Conservation (phyloP, 2,888 invertebrate species). For the Sepioteuthis lessoniana region DNA sequence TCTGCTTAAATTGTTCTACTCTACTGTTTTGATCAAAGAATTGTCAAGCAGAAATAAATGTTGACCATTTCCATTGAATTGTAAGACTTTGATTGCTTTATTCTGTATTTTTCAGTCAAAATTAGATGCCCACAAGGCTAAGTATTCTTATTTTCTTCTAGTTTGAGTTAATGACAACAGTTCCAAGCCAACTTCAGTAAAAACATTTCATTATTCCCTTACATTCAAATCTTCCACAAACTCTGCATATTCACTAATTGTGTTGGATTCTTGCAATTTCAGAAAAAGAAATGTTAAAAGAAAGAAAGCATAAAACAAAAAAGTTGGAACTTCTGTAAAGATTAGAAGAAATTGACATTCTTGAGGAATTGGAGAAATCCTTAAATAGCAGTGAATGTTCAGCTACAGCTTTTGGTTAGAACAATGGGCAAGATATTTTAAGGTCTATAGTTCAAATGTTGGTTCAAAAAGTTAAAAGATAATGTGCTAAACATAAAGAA, state of each 20-base stretch:
- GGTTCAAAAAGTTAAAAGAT: not conserved
- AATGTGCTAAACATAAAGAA: no score
- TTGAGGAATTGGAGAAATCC: no score
- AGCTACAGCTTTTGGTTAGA: constrained; percentile 6
- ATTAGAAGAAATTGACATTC: not conserved
- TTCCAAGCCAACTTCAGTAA: not conserved
- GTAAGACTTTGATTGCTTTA: not conserved
- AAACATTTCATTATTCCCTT: constrained; percentile 33
- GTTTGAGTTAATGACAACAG: not conserved
- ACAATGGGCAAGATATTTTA: not conserved
- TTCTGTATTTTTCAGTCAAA: constrained; percentile 33
- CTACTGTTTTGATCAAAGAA: constrained; percentile 7
- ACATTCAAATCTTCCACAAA: not conserved
- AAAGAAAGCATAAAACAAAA: not conserved
- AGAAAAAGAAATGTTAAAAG: not conserved
- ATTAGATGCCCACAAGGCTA: not conserved
- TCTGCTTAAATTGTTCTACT: constrained; percentile 4
- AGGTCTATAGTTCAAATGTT: not conserved
- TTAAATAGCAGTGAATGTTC: not conserved
- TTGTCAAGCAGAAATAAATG: constrained; percentile 33
- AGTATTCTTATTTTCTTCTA: not conserved
- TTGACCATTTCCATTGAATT: not conserved
- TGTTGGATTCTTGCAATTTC: not conserved
- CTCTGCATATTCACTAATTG: constrained; percentile 11
- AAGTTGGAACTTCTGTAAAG: not conserved